These are phyloP conservation scores for Atta texana DNA, from an alignment of 1,140 invertebrate species.

Conservation along the genomic window DNA sequence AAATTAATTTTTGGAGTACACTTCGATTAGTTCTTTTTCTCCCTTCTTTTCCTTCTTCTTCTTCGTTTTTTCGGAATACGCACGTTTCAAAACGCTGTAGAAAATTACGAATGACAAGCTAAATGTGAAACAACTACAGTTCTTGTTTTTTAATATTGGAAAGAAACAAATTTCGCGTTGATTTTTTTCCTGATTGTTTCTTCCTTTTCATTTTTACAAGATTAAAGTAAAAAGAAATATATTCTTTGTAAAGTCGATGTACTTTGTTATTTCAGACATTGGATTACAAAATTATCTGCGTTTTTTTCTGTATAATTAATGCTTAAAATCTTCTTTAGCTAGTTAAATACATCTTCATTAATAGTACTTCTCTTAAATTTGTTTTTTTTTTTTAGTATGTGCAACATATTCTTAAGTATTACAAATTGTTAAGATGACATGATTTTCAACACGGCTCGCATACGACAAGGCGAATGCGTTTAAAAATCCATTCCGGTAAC, in stretches of 20 bases:
- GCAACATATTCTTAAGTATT: not conserved
- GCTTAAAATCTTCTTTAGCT: not conserved
- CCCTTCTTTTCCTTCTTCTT: not conserved
- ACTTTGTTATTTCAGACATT: conserved; percentile 23
- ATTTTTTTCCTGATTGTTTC: not conserved
- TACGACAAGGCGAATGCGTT: conserved; percentile 1
- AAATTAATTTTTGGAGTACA: conserved; percentile 49
- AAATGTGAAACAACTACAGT: not conserved
- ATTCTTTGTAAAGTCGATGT: not conserved
- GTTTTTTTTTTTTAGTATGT: not conserved
- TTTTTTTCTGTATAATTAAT: conserved; percentile 47
- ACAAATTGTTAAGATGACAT: not conserved
- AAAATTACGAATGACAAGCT: conserved; percentile 53
- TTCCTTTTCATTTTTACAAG: not conserved
- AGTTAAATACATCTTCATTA: not conserved
- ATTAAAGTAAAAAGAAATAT: not conserved
- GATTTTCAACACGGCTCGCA: not conserved
- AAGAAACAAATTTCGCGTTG: conserved; percentile 24
- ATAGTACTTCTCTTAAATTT: not conserved
- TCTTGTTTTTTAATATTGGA: not conserved
- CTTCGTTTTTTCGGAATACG: conserved; percentile 5
- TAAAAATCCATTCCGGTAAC: conserved; percentile 11
- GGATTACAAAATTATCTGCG: conserved; percentile 7
- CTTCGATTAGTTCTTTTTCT: conserved; percentile 42
- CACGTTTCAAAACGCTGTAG: conserved; percentile 40